A percentile compares a stretch with the other conserved stretches of the same genome.
Conservation (phyloP, 2,797 vertebrate genomes). For the Euthynnus affinis region DNA sequence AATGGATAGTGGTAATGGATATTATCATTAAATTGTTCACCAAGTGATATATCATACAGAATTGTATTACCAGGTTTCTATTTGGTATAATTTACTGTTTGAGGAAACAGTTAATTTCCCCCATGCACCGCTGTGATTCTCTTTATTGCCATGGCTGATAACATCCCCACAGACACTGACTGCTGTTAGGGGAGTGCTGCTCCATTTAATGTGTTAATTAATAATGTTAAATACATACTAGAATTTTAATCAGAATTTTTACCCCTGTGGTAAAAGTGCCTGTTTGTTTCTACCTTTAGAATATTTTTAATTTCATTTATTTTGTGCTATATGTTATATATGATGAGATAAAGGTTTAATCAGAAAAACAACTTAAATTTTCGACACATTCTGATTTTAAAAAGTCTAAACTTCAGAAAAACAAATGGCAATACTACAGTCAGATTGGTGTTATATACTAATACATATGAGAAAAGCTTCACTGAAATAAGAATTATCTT, state of each 20-base stretch:
- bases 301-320: background rate
- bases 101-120: slow-evolving; percentile 67
- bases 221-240: slow-evolving; percentile 56
- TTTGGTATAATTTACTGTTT: slow-evolving; percentile 59
- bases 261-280: slow-evolving; percentile 12
- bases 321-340: background rate
- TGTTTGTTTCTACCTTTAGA: background rate
- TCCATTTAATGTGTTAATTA: slow-evolving; percentile 26
- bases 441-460: background rate
- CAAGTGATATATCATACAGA: slow-evolving; percentile 13
- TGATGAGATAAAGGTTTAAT: background rate
- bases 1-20: slow-evolving; percentile 41
- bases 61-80: slow-evolving; percentile 50
- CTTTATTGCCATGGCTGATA: slow-evolving; percentile 64
- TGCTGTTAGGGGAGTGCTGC: slow-evolving; percentile 38
- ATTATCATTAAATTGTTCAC: slow-evolving; percentile 17
- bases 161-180: slow-evolving; percentile 47
- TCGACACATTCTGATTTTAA: background rate
- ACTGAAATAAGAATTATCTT: background rate
- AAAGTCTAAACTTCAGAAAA: background rate
- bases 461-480: background rate
- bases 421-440: background rate
- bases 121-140: slow-evolving; percentile 34
- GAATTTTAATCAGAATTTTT: slow-evolving; percentile 47
- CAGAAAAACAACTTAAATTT: background rate